Evolutionary conservation across 2,888 invertebrate genomes (phyloP).

Genomic region (Athripsodes cinereus): DNA sequence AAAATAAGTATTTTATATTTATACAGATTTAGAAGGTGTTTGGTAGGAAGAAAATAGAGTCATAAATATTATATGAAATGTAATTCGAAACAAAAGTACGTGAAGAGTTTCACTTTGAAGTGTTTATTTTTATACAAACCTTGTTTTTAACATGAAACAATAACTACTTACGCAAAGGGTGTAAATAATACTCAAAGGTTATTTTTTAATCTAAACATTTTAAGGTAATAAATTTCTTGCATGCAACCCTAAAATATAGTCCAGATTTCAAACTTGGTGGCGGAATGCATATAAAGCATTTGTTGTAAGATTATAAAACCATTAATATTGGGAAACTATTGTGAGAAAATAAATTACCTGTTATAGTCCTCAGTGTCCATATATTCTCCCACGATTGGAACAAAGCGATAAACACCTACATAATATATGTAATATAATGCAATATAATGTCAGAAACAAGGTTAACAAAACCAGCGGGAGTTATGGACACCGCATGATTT

Average conservation of each 20-base stretch:
- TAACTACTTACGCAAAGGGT: too few relatives aligned
- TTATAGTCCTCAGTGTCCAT: slow-evolving; percentile 12
- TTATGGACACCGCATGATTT: slow-evolving; percentile 15
- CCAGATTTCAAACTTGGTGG: neutral
- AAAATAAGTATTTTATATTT: too few relatives aligned
- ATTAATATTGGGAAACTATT: slow-evolving; percentile 11
- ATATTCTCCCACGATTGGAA: slow-evolving; percentile 19
- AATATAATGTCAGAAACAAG: slow-evolving; percentile 13
- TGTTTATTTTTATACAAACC: too few relatives aligned
- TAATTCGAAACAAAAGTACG: too few relatives aligned
- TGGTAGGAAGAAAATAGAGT: too few relatives aligned
- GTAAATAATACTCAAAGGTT: too few relatives aligned
- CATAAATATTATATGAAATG: too few relatives aligned
- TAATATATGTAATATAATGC: neutral
- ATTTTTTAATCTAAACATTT: too few relatives aligned
- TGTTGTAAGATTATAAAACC: slow-evolving; percentile 4
- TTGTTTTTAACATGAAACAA: too few relatives aligned
- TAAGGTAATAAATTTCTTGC: too few relatives aligned
- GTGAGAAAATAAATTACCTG: neutral
- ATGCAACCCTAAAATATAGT: neutral
- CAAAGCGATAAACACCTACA: slow-evolving; percentile 7
- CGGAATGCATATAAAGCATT: neutral
- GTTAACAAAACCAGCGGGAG: slow-evolving; percentile 16
- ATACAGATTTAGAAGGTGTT: too few relatives aligned
- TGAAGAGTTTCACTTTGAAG: too few relatives aligned